Percentiles rank a stretch among this genome's conserved stretches.
phyloP scores from a whole-genome alignment of 2,113 vertebrate species.

The Emydocephalus ijimae region DNA sequence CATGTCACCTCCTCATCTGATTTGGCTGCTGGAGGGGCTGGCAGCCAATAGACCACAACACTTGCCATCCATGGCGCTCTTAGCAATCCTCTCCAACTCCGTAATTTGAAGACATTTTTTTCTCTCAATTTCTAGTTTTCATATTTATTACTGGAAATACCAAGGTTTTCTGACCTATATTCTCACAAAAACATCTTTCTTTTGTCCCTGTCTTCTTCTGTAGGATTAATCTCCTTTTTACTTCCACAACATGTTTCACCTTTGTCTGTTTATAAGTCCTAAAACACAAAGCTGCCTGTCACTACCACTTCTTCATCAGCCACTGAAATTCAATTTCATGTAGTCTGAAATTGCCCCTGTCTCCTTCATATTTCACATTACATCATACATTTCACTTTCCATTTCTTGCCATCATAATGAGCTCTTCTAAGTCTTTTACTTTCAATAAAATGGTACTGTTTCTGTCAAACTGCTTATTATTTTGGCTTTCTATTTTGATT shows the following conservation, averaged over 20 bases:
- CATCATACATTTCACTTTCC: neutral
- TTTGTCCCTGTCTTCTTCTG: neutral
- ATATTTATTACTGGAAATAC: neutral
- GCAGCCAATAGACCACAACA: too few relatives aligned
- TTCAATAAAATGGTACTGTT: neutral
- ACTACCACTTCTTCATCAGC: neutral
- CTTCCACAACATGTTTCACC: neutral
- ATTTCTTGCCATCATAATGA: neutral
- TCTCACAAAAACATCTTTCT: neutral
- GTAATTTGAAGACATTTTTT: neutral
- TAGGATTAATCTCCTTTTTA: neutral
- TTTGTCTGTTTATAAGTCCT: neutral
- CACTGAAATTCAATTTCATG: neutral
- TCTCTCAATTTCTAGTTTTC: neutral
- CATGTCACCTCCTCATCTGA: too few relatives aligned
- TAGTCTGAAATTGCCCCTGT: neutral
- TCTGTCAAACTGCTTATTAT: neutral
- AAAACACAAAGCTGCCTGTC: neutral
- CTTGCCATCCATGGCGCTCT: neutral
- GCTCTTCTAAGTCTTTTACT: neutral
- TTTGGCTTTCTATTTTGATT: neutral
- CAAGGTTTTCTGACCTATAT: neutral
- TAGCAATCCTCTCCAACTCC: neutral
- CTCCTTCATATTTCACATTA: neutral
- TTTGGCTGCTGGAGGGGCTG: too few relatives aligned